phyloP scores from a whole-genome alignment of 2,113 vertebrate genomes.

The Campylomormyrus tamandua region DNA sequence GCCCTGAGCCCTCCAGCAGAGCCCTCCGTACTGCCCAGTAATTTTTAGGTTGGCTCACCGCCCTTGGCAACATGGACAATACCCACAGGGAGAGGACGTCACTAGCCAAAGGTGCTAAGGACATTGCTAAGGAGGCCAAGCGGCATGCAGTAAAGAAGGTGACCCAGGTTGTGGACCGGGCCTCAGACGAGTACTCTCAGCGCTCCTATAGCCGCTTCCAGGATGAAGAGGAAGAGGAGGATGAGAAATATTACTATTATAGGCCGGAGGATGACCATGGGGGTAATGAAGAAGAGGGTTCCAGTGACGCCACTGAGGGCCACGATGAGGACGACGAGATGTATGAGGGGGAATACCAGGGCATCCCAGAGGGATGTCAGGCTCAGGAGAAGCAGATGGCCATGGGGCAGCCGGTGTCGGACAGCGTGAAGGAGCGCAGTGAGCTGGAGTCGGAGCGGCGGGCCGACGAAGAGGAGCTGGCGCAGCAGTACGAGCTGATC shows the following conservation, averaged over 20 bases:
- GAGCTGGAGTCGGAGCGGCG: constrained; percentile 84
- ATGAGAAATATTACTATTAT: constrained; percentile 59
- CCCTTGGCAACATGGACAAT: constrained; percentile 74
- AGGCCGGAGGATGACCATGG: constrained; percentile 53
- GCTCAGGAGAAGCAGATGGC: constrained; percentile 67
- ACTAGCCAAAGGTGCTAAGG: constrained; percentile 85
- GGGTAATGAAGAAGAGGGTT: constrained; percentile 82
- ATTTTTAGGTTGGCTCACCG: constrained; percentile 16
- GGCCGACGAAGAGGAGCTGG: constrained; percentile 92
- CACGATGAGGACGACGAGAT: constrained; percentile 98
- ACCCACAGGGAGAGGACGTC: constrained; percentile 82
- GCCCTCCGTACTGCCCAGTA: constrained; percentile 21
- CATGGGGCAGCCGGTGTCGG: constrained; percentile 60
- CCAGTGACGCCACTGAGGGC: constrained; percentile 93
- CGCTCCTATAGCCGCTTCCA: constrained; percentile 80
- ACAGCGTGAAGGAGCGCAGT: constrained; percentile 69
- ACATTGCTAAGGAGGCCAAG: constrained; percentile 86
- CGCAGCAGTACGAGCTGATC: constrained; percentile 95
- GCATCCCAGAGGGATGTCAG: constrained; percentile 72
- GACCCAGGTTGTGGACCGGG: constrained; percentile 72
- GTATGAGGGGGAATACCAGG: constrained; percentile 97
- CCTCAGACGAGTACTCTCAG: constrained; percentile 81
- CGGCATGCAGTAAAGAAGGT: constrained; percentile 80
- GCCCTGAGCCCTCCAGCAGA: constrained; percentile 9
- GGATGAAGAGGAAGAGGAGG: constrained; percentile 72